phyloP scores from a whole-genome alignment of 2,888 invertebrate genomes.

The Stenchaetothrips biformis region DNA sequence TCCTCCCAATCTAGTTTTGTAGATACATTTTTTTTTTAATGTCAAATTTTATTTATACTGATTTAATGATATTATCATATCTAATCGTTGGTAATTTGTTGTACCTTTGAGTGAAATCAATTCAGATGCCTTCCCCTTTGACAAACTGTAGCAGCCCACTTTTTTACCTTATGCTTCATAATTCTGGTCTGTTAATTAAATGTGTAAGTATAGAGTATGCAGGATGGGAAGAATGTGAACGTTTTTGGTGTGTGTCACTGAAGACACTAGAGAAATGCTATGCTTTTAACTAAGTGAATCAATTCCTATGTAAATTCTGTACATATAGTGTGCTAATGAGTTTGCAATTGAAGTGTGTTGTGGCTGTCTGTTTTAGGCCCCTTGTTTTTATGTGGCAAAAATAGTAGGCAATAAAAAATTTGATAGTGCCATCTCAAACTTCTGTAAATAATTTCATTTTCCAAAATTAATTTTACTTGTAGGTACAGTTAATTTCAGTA shows the following conservation, averaged over 20 bases:
- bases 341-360: background rate
- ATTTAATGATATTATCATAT: background rate
- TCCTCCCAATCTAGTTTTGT: background rate
- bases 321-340: background rate
- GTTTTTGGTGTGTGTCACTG: background rate
- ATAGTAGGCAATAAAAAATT: background rate
- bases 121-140: background rate
- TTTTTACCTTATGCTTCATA: background rate
- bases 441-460: background rate
- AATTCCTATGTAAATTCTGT: slow-evolving; percentile 20
- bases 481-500: background rate
- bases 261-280: background rate
- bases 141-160: background rate
- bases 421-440: background rate
- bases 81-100: background rate
- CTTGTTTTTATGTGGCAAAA: background rate
- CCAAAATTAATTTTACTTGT: background rate
- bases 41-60: background rate
- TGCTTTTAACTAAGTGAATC: background rate
- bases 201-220: background rate
- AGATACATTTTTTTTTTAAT: background rate
- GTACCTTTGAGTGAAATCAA: background rate
- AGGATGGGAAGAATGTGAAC: background rate
- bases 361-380: background rate
- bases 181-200: background rate